A percentile compares a stretch with the other conserved stretches of the same genome.
Evolutionary conservation across 2,888 invertebrate species (phyloP).

Genomic region (Carterocephalus palaemon): DNA sequence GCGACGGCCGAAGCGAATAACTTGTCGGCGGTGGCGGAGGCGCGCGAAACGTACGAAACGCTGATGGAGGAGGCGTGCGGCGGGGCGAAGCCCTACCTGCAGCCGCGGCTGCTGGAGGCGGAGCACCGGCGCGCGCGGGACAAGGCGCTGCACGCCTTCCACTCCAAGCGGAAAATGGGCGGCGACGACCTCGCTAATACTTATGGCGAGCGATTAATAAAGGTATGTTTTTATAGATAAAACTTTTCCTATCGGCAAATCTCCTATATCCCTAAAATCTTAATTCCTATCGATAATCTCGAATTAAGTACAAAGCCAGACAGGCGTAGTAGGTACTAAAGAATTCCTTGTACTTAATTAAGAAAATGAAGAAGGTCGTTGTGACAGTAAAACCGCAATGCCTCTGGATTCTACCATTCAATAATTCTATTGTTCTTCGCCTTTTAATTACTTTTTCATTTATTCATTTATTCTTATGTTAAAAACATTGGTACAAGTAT

Average conservation of each 20-base stretch:
- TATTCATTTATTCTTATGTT: too few relatives aligned
- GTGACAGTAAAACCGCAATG: too few relatives aligned
- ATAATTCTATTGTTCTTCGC: too few relatives aligned
- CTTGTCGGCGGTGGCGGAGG: conserved; percentile 94
- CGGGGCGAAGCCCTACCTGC: conserved; percentile 94
- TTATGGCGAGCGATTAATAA: conserved; percentile 87
- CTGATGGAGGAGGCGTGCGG: conserved; percentile 98
- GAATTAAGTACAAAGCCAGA: background rate
- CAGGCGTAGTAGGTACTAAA: background rate
- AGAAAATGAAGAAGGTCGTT: background rate
- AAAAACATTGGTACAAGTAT: too few relatives aligned
- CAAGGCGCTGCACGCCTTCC: conserved; percentile 85
- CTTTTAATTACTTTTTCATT: too few relatives aligned
- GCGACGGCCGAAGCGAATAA: conserved; percentile 99
- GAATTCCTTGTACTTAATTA: background rate
- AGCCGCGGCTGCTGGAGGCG: conserved; percentile 86
- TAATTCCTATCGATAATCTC: background rate
- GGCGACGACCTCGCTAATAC: conserved; percentile 93
- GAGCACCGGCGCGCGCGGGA: conserved; percentile 90
- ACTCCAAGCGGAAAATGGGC: conserved; percentile 96
- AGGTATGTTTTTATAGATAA: too few relatives aligned
- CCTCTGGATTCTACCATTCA: too few relatives aligned
- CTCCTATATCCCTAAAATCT: background rate
- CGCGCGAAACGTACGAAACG: conserved; percentile 92
- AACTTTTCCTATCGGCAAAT: too few relatives aligned